Percentiles rank a stretch among this genome's conserved stretches.
Evolutionary conservation across 2,113 vertebrate genomes (phyloP).

Genomic region (Erythrocercus mccallii): DNA sequence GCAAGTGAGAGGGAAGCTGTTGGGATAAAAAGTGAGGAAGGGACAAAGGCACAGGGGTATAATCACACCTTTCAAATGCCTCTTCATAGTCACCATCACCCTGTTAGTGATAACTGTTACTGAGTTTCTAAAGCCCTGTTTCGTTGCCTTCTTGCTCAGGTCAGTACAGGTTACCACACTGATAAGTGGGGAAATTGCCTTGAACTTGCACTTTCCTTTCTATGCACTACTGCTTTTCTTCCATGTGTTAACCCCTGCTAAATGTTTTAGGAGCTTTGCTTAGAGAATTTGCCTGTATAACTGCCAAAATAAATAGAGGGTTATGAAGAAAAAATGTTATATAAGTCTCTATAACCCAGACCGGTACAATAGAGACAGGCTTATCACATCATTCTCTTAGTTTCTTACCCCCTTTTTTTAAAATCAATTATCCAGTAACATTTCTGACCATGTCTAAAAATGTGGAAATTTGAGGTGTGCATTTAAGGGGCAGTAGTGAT

Average conservation of each 20-base stretch:
- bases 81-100: neutral
- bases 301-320: neutral
- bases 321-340: neutral
- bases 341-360: neutral
- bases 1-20: neutral
- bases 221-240: neutral
- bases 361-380: neutral
- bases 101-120: neutral
- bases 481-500: neutral
- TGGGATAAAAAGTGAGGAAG: neutral
- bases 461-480: neutral
- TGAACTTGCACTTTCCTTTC: neutral
- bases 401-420: neutral
- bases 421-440: neutral
- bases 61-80: neutral
- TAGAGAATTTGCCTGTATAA: neutral
- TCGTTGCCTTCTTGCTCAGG: neutral
- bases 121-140: neutral
- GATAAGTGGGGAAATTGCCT: neutral
- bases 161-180: neutral
- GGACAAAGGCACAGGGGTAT: neutral
- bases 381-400: neutral
- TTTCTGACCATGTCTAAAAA: neutral
- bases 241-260: neutral
- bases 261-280: neutral